These are phyloP conservation scores for Helogale parvula DNA, from an alignment of 2,113 vertebrate species.

Conservation along the genomic window DNA sequence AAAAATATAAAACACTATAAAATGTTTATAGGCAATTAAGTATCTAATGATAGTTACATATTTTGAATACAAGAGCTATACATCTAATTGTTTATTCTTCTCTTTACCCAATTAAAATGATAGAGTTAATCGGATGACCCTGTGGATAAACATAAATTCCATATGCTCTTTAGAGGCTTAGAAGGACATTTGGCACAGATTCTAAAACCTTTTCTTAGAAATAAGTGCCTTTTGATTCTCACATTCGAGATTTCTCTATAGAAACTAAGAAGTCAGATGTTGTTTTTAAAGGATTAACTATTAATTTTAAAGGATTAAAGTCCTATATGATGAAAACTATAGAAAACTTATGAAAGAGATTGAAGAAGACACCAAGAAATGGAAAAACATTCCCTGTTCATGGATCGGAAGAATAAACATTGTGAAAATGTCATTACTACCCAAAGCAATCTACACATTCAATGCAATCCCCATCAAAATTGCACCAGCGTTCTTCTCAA, in stretches of 20 bases:
- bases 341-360: too few species aligned
- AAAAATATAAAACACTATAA: background rate
- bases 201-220: background rate
- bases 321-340: too few species aligned
- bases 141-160: background rate
- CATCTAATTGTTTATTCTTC: background rate
- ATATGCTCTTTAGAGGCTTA: background rate
- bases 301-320: too few species aligned
- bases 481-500: too few species aligned
- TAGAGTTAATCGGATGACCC: background rate
- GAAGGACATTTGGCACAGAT: background rate
- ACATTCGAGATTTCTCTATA: background rate
- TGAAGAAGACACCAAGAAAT: too few species aligned
- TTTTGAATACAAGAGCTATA: background rate
- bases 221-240: background rate
- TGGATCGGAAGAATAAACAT: too few species aligned
- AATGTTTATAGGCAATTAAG: rapidly evolving
- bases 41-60: background rate
- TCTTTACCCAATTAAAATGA: background rate
- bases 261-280: background rate
- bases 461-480: too few species aligned
- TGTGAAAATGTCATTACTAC: too few species aligned
- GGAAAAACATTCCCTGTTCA: too few species aligned
- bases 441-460: too few species aligned
- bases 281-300: background rate